Evolutionary conservation across 2,888 invertebrate genomes (phyloP), one percentile per base, ranked within the genome.

Genomic region (Dolichopus griseipennis): DNA sequence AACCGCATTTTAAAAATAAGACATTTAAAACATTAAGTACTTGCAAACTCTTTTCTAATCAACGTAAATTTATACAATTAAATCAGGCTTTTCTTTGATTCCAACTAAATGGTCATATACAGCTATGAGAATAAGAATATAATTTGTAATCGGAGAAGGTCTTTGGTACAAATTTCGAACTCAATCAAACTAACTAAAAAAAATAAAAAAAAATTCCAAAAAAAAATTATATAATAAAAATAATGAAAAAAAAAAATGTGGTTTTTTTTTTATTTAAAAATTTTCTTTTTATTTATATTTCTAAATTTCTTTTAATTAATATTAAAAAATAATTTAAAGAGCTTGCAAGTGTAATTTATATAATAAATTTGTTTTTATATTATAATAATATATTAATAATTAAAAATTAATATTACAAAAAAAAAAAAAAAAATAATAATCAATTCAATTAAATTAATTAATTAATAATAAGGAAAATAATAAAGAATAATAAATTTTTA

Each of bases 351-450:
- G 27, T 52, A 52, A 52, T 18, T 52, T 52, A 18, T 76, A 76
- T 77, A 76, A 76, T 76, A 77, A 78, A 76, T 75, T 75, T 75
- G 76, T 73, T 70, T 73, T 74, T 72, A 71, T 72, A 70, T 71
- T 75, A 70, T 71, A 63, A 71, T 68, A 70, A 69, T 72, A 68
- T 72, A 70, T 71, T 68, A 68, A 66, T 72, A 68, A 69, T 68
- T 69, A 70, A 70, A 73, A 71, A 73, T 70, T 70, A 52, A 52
- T 18, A 52, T 52, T 52, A 52, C 9, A 52, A 52, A 18, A 12
- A 18, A 52, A 52, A 52, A 52, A 52, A 52, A 18, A 18, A 52
- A 18, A 52, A 37, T 37, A 37, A 37, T 37, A 15, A 52, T 52
- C 5, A 27, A 27, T 27, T 27, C 2, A 27, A 27, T 27, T 27